Evolutionary conservation across 2,113 vertebrate species (phyloP), one percentile per base, ranked within the genome.

Genomic region (Phyllopteryx taeniolatus): DNA sequence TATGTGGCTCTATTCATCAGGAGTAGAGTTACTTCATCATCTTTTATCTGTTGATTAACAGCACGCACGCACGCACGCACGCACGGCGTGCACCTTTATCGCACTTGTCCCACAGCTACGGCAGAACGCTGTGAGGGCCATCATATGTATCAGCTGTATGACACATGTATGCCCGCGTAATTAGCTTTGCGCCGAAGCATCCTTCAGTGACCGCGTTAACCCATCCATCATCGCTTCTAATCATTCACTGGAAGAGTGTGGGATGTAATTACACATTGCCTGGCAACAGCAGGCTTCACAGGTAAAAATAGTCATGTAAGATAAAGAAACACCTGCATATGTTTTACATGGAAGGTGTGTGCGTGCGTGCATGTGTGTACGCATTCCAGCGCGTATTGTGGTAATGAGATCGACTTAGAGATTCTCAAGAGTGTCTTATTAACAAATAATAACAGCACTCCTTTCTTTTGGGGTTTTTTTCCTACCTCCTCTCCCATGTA

Each of bases 371-470:
- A 39, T 75, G 75, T 59, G 82, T 1, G 65, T 31, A 15, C 51
- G 81, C 68, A 70, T 85, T 77, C 76, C 74, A 13, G 80, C 61
- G 31, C 77, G 82, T 81, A 68, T 64, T 70, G 82, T 79, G 88
- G 81, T 91, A 90, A 88, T 90, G 84, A 91, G 87, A 81, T 83
- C 84, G 82, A 79, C 82, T 86, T 87, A 86, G 86, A 83, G 83
- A 90, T 85, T 89, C 90, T 90, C 89, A 85, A 82, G 79, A 85
- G 87, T 90, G 83, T 91, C 91, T 92, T 91, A 93, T 92, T 92
- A 92, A 93, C 91, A 91, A 92, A 92, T 92, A 91, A 93, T 91
- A 92, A 90, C 87, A 89, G 82, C 81, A 66, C 78, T 88, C 86
- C 88, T 92, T 92, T 92, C 88, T 92, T 91, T 88, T 85, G 27